These are phyloP conservation scores for Carcinoscorpius rotundicauda DNA, from an alignment of 1,140 invertebrate species.

Conservation along the genomic window DNA sequence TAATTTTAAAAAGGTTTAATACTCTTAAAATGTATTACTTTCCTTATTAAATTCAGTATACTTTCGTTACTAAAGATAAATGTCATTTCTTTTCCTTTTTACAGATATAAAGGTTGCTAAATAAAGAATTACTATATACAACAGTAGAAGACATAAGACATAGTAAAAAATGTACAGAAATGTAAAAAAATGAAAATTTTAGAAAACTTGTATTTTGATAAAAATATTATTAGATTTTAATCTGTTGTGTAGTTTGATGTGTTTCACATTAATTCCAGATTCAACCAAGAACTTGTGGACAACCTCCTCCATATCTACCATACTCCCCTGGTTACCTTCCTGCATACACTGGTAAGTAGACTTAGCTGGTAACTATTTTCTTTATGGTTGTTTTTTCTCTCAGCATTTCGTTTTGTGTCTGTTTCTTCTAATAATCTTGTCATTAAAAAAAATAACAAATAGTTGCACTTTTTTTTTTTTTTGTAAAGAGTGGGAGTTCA, in stretches of 20 bases:
- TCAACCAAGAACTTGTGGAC: constrained; percentile 11
- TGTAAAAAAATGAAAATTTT: background rate
- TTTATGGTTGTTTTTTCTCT: constrained; percentile 4
- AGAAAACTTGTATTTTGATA: background rate
- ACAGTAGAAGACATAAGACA: too few relatives aligned
- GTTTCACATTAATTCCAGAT: constrained; percentile 6
- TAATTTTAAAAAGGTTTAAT: too few relatives aligned
- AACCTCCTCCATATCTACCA: constrained; percentile 13
- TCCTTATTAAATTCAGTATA: too few relatives aligned
- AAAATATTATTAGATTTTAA: background rate
- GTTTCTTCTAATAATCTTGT: constrained; percentile 3
- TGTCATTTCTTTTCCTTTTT: too few relatives aligned
- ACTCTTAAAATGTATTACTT: too few relatives aligned
- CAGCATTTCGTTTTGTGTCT: constrained; percentile 5
- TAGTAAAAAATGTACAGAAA: too few relatives aligned
- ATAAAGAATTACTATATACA: too few relatives aligned
- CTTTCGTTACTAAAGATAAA: too few relatives aligned
- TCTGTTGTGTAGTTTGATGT: background rate
- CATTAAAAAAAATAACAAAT: background rate
- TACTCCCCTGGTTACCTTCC: constrained; percentile 15
- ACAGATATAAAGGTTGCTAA: too few relatives aligned
- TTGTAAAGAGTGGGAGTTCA: background rate
- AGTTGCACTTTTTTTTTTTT: background rate
- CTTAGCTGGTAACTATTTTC: background rate
- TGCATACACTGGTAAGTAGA: constrained; percentile 10